Evolutionary conservation across 2,113 vertebrate genomes (phyloP).

Genomic region (Megalops atlanticus): DNA sequence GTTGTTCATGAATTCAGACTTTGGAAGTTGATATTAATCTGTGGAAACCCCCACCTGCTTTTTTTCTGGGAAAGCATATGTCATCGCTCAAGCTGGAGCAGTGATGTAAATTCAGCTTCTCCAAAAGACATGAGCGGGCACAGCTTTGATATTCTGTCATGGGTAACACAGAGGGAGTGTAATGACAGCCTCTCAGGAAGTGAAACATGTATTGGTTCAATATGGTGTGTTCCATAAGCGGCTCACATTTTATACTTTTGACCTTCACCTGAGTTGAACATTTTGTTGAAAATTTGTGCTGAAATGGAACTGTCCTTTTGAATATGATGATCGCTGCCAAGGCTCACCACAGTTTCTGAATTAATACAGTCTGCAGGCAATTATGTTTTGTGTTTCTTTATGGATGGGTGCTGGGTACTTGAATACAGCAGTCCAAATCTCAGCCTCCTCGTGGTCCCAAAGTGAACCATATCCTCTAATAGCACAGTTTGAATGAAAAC

Average conservation of each 20-base stretch:
- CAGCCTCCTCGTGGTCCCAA: slow-evolving; percentile 37
- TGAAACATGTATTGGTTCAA: no score
- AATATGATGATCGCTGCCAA: no score
- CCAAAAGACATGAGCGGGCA: slow-evolving; percentile 1
- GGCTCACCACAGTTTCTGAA: no score
- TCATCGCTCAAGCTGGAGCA: not conserved
- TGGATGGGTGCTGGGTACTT: slow-evolving; percentile 24
- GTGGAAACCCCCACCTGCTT: no score
- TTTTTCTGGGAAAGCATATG: slow-evolving; percentile 1
- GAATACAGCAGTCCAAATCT: slow-evolving; percentile 24
- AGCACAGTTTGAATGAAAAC: slow-evolving; percentile 25
- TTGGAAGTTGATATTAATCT: no score
- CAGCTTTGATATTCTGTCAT: slow-evolving; percentile 32
- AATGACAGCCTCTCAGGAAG: no score
- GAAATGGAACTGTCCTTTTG: no score
- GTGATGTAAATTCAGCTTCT: slow-evolving; percentile 22
- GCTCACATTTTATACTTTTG: no score
- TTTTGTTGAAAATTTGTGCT: slow-evolving; percentile 57
- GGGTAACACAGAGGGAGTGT: no score
- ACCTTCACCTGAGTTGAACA: no score
- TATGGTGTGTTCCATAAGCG: no score
- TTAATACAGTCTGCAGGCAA: slow-evolving; percentile 62
- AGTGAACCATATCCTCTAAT: slow-evolving; percentile 32
- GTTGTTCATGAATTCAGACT: no score
- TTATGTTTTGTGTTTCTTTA: slow-evolving; percentile 54